Conservation (phyloP, 2,113 vertebrate species). For the Pyxicephalus adspersus region DNA sequence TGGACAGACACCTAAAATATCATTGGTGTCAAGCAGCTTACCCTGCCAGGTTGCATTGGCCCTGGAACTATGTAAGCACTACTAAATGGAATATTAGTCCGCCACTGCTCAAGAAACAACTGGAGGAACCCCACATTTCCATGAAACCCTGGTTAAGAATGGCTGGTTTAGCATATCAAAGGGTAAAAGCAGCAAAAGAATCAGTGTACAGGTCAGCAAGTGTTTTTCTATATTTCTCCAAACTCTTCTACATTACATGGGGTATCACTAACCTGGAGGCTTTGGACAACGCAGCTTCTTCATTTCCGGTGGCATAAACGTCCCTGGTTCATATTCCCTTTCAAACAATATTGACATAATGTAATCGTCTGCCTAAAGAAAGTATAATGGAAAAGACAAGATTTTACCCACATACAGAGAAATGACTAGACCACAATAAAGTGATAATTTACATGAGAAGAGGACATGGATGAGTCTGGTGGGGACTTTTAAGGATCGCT, state of each 20-base stretch:
- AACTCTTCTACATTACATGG: background rate
- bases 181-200: background rate
- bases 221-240: no score
- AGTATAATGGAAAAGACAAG: background rate
- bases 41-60: no score
- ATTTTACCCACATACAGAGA: no score
- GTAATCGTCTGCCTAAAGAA: background rate
- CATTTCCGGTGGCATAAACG: background rate
- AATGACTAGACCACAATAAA: background rate
- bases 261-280: background rate
- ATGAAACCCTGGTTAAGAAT: no score
- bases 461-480: background rate
- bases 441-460: background rate
- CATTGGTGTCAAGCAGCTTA: no score
- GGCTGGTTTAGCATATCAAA: no score
- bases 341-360: background rate
- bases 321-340: background rate
- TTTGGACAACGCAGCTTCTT: constrained; percentile 41
- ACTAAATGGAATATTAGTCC: background rate
- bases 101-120: background rate
- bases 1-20: no score
- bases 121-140: no score
- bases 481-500: no score
- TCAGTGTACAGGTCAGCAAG: no score
- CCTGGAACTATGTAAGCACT: background rate